Evolutionary conservation across 2,113 vertebrate species (phyloP), one percentile per base, ranked within the genome.

Genomic region (Eudyptes chrysolophus): DNA sequence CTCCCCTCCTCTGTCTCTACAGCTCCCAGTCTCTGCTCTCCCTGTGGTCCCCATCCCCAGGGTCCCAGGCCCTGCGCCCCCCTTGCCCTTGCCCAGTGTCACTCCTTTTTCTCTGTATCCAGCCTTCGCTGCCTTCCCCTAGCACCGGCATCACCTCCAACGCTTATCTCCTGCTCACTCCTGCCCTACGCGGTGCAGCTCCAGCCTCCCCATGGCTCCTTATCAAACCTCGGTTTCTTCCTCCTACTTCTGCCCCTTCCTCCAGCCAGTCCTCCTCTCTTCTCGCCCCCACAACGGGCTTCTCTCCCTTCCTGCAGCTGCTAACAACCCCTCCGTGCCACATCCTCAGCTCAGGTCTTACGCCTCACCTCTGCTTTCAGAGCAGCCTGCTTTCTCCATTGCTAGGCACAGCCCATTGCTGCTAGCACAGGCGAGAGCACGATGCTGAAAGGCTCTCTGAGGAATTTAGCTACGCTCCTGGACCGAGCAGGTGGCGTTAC

Each of bases 401-500:
- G 57, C 25, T 61, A 16, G 62, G 48, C 40, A 6, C 40, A 34
- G 74, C 52, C 70, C 4, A 0, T 1, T 16, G 74, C 78, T 4
- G 51, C 69, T 5, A 16, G 36, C 52, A 25, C 25, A 22, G 42
- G 21, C 1, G 2, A 46, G 16, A 66, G 74, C 24, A 14, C 0
- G 2, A 9, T 20, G 34, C 52, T 7, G 29, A 46, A 32, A 29
- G 61, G 49, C 57, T 83, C 62, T 46, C 3, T 1, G 18, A 91
- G 72, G 60, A 81, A 17, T 26, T 52, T 0, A 72, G 32, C 77
- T 44, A 13, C 5, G 0, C 46, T 42, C 34, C 82, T 15, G 54
- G n/a, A 6, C 29, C 2, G 2, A 49, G 74, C 6, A 1, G 72
- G 58, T 0, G 0, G 30, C 0, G 0, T 7, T 6, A 11, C 1